Conservation (phyloP, 2,888 invertebrate species). For the Euproctis similis region DNA sequence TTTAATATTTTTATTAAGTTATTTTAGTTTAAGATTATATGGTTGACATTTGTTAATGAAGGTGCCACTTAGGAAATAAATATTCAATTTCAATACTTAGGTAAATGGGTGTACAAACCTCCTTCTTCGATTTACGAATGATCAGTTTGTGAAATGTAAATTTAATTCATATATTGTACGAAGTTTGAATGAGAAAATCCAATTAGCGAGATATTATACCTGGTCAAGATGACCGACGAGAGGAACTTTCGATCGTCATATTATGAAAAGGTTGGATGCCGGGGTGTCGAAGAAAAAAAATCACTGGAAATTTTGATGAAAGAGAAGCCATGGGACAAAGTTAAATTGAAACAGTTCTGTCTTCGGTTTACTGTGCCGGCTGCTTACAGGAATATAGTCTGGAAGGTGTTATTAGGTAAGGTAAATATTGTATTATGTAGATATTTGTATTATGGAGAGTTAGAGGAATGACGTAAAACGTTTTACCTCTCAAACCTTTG, state of each 20-base stretch:
- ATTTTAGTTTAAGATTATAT: too few relatives aligned
- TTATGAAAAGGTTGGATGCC: constrained; percentile 92
- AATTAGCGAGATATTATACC: background rate
- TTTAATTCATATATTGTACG: background rate
- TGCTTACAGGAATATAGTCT: constrained; percentile 85
- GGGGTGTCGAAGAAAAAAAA: constrained; percentile 92
- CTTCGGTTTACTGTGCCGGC: constrained; percentile 89
- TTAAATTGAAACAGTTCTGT: constrained; percentile 89
- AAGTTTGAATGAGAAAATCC: background rate
- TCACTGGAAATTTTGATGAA: constrained; percentile 91
- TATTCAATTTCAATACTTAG: too few relatives aligned
- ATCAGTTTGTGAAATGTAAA: background rate
- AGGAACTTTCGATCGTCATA: constrained; percentile 88
- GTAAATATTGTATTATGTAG: too few relatives aligned
- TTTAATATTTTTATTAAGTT: too few relatives aligned
- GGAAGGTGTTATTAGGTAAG: constrained; percentile 89
- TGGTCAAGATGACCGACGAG: constrained; percentile 79
- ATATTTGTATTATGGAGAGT: too few relatives aligned
- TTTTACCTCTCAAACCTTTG: too few relatives aligned
- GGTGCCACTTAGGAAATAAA: too few relatives aligned
- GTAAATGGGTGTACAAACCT: too few relatives aligned
- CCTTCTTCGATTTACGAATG: background rate
- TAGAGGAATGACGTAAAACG: too few relatives aligned
- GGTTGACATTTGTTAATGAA: too few relatives aligned
- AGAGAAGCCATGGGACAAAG: constrained; percentile 86